Base-by-base conservation (phyloP, 2,888 invertebrate species). In the Drosophila crucigera region DNA sequence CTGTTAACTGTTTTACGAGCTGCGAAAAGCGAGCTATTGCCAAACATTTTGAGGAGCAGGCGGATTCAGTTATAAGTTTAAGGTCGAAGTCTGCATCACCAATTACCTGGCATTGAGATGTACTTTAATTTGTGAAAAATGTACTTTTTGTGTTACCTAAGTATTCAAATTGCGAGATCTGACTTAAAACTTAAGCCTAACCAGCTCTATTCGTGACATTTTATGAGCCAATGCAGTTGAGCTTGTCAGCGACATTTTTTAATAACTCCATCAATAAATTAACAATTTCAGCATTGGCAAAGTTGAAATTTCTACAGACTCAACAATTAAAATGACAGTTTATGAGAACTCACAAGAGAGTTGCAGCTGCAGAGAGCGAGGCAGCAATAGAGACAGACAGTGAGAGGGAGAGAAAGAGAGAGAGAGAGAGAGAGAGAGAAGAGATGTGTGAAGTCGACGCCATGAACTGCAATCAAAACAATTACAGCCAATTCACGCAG, bases 391-490 rank as follows among this genome's bases (percentile, higher is more conserved):
- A 5, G 39, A 5, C 5, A 39, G 39, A 39, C 9, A 10, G 19
- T 9, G 4, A 5, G 52, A 35, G 47, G 41, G 49, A 25, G 14
- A 28, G 9, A 31, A 11, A 22, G 30, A n/a, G 28, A 28, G 11
- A 22, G 10, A 37, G 16, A 6, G 28, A 28, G 43, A 22, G 25
- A 30, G 22, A 31, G 41, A 35, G 66, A 14, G 47, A 30, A 49
- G 39, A n/a, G 25, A 55, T 50, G 67, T 69, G 82, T 82, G 56
- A 68, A 78, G 78, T 76, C 65, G 64, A 77, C 76, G 69, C 77
- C 81, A 86, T 90, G 89, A 85, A 89, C 87, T 89, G 89, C 91
- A 91, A 89, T 91, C 91, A 88, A 89, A 91, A 83, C 91, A 89
- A 88, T 91, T 88, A 80, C 81, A 76, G 76, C 76, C 91, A 91